A percentile compares a stretch with the other conserved stretches of the same genome.
phyloP scores from a whole-genome alignment of 2,888 invertebrate species.

The Gasteruption jaculator region DNA sequence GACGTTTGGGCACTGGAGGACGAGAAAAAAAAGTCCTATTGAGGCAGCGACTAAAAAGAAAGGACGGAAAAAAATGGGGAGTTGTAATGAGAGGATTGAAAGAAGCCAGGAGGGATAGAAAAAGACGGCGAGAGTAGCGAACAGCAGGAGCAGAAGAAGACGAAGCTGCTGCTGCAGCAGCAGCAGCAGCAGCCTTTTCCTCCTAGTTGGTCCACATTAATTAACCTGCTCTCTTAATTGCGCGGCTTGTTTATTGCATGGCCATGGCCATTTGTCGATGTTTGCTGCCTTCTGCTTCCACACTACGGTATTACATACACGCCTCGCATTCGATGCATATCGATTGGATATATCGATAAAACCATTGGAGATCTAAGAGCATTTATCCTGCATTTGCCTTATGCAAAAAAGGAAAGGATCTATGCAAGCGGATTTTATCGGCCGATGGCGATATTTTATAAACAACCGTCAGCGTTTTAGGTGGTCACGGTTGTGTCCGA shows the following conservation, averaged over 20 bases:
- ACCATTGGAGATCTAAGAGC: conserved; percentile 3
- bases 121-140: conserved; percentile 7
- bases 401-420: too few species aligned
- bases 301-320: too few species aligned
- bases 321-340: conserved; percentile 10
- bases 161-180: too few species aligned
- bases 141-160: conserved; percentile 7
- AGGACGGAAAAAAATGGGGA: too few species aligned
- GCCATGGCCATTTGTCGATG: conserved; percentile 39
- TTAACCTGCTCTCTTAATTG: conserved; percentile 43
- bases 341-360: conserved; percentile 14
- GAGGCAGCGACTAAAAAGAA: too few species aligned
- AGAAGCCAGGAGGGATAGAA: conserved; percentile 10
- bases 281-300: too few species aligned
- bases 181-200: conserved; percentile 21
- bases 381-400: too few species aligned
- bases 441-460: too few species aligned
- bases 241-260: conserved; percentile 41
- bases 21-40: too few species aligned
- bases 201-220: conserved; percentile 40
- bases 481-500: too few species aligned
- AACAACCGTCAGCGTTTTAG: too few species aligned
- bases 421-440: too few species aligned
- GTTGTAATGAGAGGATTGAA: conserved; percentile 11
- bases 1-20: conserved; percentile 23